phyloP scores from a whole-genome alignment of 2,797 vertebrate species.

The Rhyacichthys aspro region DNA sequence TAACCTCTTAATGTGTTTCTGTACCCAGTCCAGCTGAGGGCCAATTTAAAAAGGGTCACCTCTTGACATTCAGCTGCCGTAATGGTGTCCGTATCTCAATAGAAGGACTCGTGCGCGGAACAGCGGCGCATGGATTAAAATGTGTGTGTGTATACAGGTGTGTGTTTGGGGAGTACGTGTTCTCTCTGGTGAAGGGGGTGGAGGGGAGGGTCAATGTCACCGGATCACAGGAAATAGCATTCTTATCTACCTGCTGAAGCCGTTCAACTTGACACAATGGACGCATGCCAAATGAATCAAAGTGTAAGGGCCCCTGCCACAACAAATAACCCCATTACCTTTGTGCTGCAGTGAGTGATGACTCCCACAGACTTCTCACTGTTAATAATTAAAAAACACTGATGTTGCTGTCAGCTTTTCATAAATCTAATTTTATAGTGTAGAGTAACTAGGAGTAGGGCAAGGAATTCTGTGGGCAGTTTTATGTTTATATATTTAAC shows the following conservation, averaged over 20 bases:
- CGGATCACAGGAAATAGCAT: constrained; percentile 68
- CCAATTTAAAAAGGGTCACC: constrained; percentile 48
- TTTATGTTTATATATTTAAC: constrained; percentile 16
- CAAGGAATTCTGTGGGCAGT: neutral
- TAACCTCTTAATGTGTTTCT: constrained; percentile 46
- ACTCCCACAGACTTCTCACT: constrained; percentile 64
- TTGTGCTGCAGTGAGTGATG: constrained; percentile 70
- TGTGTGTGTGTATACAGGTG: constrained; percentile 21
- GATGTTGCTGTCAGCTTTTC: constrained; percentile 78
- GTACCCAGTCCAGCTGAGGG: constrained; percentile 19
- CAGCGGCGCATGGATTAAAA: constrained; percentile 24
- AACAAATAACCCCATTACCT: constrained; percentile 80
- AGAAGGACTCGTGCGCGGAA: constrained; percentile 28
- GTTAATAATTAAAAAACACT: constrained; percentile 84
- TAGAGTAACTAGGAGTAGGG: constrained; percentile 24
- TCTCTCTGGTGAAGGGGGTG: constrained; percentile 34
- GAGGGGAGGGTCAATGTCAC: constrained; percentile 72
- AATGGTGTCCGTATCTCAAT: constrained; percentile 47
- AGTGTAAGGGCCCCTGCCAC: constrained; percentile 67
- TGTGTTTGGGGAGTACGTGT: constrained; percentile 8
- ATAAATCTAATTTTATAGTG: constrained; percentile 74
- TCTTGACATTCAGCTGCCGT: constrained; percentile 46
- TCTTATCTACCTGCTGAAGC: constrained; percentile 70
- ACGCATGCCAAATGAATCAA: constrained; percentile 81
- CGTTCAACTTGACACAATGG: constrained; percentile 69